These are phyloP conservation scores for Rattus rattus DNA, from an alignment of 2,113 vertebrate genomes.

Conservation along the genomic window DNA sequence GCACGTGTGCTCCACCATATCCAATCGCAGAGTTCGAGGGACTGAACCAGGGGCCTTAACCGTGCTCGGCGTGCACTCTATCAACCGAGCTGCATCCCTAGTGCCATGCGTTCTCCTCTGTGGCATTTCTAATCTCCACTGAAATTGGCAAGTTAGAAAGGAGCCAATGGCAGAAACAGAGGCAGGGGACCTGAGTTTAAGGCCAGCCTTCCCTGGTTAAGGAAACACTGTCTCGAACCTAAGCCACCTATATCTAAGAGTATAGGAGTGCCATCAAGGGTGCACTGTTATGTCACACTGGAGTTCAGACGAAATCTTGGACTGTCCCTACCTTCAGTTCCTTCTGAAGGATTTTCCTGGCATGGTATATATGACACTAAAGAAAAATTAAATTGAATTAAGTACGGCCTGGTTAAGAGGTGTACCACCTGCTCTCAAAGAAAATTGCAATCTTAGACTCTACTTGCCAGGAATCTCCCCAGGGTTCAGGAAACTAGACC, in stretches of 20 bases:
- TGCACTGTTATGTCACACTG: not conserved
- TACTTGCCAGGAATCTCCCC: not conserved
- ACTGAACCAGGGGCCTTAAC: not conserved
- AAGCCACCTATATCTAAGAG: not conserved
- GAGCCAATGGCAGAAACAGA: not conserved
- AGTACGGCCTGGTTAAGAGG: not conserved
- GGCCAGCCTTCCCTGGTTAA: not conserved
- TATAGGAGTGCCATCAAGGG: not conserved
- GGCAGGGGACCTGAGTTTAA: not conserved
- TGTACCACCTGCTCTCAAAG: not conserved
- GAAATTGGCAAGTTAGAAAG: not conserved
- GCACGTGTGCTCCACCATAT: not conserved
- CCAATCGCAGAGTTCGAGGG: not conserved
- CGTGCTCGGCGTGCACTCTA: too few relatives aligned
- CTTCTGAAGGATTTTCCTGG: constrained; percentile 5
- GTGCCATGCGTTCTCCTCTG: too few relatives aligned
- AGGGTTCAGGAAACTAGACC: not conserved
- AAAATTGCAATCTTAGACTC: not conserved
- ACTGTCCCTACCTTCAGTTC: not conserved
- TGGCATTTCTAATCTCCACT: not conserved
- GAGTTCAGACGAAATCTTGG: constrained; percentile 38
- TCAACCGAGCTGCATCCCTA: too few relatives aligned
- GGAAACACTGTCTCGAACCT: not conserved
- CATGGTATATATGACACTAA: not conserved
- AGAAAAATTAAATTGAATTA: not conserved